phyloP scores from a whole-genome alignment of 2,797 vertebrate genomes.

The Tarsius wallacei region DNA sequence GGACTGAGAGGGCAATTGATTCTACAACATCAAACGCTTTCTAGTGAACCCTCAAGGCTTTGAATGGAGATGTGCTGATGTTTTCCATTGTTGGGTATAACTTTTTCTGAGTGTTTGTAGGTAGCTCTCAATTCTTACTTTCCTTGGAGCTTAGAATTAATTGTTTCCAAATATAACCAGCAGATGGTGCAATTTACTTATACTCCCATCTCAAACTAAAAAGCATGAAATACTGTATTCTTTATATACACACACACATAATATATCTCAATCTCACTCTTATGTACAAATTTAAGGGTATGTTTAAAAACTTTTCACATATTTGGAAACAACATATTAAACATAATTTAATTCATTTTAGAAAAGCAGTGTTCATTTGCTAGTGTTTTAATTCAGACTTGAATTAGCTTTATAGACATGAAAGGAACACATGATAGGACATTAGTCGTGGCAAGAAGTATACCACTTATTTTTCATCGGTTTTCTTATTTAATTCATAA shows the following conservation, averaged over 20 bases:
- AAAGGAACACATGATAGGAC: background rate
- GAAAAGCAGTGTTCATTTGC: constrained; percentile 37
- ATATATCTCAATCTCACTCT: background rate
- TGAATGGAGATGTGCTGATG: background rate
- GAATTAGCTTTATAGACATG: background rate
- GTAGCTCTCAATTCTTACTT: constrained; percentile 7
- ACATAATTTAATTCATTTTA: constrained; percentile 60
- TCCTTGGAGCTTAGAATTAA: constrained; percentile 37
- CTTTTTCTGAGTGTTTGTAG: constrained; percentile 8
- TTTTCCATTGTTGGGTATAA: background rate
- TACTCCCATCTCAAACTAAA: background rate
- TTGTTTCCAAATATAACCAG: constrained; percentile 80
- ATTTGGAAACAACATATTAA: constrained; percentile 42
- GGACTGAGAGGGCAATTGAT: background rate
- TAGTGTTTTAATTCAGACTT: constrained; percentile 34
- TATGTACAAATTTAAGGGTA: constrained; percentile 19
- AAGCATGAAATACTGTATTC: background rate
- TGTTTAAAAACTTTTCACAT: constrained; percentile 41
- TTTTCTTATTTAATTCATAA: background rate
- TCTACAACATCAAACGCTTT: background rate
- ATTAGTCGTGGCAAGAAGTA: background rate
- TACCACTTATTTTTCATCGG: background rate
- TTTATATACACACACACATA: background rate
- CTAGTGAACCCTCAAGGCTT: background rate
- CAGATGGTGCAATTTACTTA: constrained; percentile 89